Evolutionary conservation across 1,140 invertebrate species (phyloP).

Genomic region (Augochlora pura): DNA sequence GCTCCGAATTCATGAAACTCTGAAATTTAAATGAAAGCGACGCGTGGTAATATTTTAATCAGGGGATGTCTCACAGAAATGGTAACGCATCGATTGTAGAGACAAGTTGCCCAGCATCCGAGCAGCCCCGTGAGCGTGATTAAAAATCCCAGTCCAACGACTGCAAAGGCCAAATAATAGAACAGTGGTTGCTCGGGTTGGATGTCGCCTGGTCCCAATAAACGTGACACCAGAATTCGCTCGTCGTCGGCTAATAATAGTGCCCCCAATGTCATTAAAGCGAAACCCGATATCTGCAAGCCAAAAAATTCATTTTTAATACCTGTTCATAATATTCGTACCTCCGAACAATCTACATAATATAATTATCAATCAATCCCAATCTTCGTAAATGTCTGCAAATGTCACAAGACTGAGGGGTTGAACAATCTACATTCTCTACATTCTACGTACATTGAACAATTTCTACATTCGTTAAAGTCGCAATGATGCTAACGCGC

Average conservation of each 20-base stretch:
- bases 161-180: conserved; percentile 86
- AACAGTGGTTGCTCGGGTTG: conserved; percentile 84
- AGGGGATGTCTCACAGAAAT: conserved; percentile 81
- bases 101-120: conserved; percentile 89
- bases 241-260: conserved; percentile 85
- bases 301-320: not conserved
- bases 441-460: too few species aligned
- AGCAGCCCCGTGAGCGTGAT: conserved; percentile 85
- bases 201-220: conserved; percentile 81
- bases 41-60: not conserved
- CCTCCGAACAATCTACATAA: too few species aligned
- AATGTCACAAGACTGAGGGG: too few species aligned
- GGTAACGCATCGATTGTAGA: conserved; percentile 86
- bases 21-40: not conserved
- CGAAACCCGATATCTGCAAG: conserved; percentile 85
- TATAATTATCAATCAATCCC: too few species aligned
- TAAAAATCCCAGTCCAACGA: conserved; percentile 84
- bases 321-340: not conserved
- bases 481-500: too few species aligned
- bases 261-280: conserved; percentile 85
- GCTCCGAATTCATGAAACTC: not conserved
- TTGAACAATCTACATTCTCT: too few species aligned
- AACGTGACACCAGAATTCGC: conserved; percentile 85
- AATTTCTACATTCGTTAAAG: too few species aligned
- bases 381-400: too few species aligned